phyloP scores from a whole-genome alignment of 2,113 vertebrate species.

The Spermophilus dauricus region DNA sequence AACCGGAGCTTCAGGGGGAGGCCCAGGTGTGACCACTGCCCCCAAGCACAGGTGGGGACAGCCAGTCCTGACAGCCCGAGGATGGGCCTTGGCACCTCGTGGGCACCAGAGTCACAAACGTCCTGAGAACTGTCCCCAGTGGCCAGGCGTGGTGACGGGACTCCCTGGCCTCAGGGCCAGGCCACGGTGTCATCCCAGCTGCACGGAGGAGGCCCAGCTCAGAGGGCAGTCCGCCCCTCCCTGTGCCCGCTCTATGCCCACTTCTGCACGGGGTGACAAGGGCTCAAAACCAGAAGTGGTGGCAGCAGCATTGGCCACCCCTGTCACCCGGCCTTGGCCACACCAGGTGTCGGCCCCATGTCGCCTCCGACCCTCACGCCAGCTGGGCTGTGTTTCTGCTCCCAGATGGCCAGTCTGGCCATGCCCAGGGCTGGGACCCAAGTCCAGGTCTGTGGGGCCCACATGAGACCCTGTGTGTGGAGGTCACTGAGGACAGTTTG shows the following conservation, averaged over 20 bases:
- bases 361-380: background rate
- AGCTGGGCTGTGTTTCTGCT: too few relatives aligned
- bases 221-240: background rate
- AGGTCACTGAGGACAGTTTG: too few relatives aligned
- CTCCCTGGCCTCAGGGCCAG: background rate
- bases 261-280: accelerated
- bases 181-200: background rate
- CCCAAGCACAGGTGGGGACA: constrained; percentile 24
- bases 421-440: background rate
- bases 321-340: too few relatives aligned
- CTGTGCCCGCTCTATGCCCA: background rate
- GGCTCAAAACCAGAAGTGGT: background rate
- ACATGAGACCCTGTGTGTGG: too few relatives aligned
- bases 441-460: too few relatives aligned
- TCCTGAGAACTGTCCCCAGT: background rate
- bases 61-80: background rate
- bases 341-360: background rate
- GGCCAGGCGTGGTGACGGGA: too few relatives aligned
- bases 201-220: too few relatives aligned
- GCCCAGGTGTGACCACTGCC: constrained; percentile 33
- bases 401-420: accelerated
- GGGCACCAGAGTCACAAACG: background rate
- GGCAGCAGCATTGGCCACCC: too few relatives aligned
- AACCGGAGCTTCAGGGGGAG: background rate
- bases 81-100: background rate